Base-by-base conservation (phyloP, 1,140 invertebrate species). In the Bombus fervidus region DNA sequence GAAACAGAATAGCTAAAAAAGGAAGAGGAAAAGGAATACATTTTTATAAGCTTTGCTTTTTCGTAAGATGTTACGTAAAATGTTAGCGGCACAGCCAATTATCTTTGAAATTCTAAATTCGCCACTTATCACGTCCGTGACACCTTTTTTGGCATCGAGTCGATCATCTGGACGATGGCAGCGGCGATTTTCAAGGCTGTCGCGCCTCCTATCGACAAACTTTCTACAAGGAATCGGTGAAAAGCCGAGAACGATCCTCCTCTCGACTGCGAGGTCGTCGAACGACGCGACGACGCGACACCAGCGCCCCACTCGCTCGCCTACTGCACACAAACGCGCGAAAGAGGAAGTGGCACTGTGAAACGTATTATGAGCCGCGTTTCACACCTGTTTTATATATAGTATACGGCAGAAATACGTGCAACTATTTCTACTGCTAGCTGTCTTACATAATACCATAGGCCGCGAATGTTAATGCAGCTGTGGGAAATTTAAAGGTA, bases 171-270 rank as follows among this genome's bases (percentile, higher is more conserved):
- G 8, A 13, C 68, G 68, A 39, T 28, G 68, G 37, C 34, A 31
- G 31, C n/a, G 10, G 0, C 28, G 73, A 85, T 88, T 88, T 85
- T 89, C 87, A 89, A 89, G 87, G 87, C 87, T 41, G 28, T 18
- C 59, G 47, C 57, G 15, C 31, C 84, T 78, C 57, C 82, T n/a
- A 37, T 62, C 15, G 64, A 68, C 73, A 57, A 79, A 89, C 88
- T 87, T 89, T 90, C 88, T 89, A 62, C 3, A 87, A 83, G 81
- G 64, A 84, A 90, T 90, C 82, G 87, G 87, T 89, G 87, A 89
- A 89, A 89, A 89, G 41, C 37, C 78, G 53, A 83, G 84, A 89
- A 80, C 81, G 87, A 89, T 83, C 81, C 87, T 78, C 87, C 87
- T 89, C 76, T 89, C 84, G 87, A 41, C 43, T 37, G 75, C 76